Percentiles rank a stretch among this genome's conserved stretches.
Evolutionary conservation across 2,888 invertebrate species (phyloP).

Genomic region (Melitaea athalia): DNA sequence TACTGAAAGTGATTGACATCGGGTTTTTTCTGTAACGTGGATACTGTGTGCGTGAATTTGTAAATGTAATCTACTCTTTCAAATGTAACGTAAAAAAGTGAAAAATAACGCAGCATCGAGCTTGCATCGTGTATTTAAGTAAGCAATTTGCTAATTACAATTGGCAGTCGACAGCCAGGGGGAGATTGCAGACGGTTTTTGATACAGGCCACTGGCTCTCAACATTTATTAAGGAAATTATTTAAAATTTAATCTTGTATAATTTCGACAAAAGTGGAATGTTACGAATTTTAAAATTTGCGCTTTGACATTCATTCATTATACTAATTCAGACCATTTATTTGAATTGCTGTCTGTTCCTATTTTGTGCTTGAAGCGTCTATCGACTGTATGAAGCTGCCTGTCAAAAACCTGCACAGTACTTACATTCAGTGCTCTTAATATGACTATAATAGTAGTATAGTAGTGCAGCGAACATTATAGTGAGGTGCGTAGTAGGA

Average conservation of each 20-base stretch:
- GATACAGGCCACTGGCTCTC: slow-evolving; percentile 39
- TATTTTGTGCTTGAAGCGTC: no score
- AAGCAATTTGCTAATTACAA: slow-evolving; percentile 54
- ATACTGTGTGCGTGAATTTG: slow-evolving; percentile 4
- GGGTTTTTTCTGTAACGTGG: not conserved
- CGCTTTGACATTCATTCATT: no score
- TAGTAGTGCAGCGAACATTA: not conserved
- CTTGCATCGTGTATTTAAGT: slow-evolving; percentile 41
- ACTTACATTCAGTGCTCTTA: no score
- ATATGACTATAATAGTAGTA: no score
- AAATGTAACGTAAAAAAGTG: slow-evolving; percentile 24
- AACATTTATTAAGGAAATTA: slow-evolving; percentile 26
- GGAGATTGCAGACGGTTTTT: slow-evolving; percentile 38
- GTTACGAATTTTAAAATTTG: not conserved
- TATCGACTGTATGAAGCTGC: no score
- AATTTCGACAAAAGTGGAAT: not conserved
- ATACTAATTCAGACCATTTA: no score
- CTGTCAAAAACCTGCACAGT: no score
- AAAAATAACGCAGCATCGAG: slow-evolving; percentile 31
- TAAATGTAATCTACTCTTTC: slow-evolving; percentile 17
- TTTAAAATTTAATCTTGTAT: slow-evolving; percentile 1
- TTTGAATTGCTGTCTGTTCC: no score
- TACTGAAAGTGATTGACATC: not conserved
- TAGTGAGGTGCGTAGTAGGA: not conserved
- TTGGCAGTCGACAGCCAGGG: slow-evolving; percentile 45